Conservation (phyloP, 2,888 invertebrate genomes). For the Drosophila borealis region DNA sequence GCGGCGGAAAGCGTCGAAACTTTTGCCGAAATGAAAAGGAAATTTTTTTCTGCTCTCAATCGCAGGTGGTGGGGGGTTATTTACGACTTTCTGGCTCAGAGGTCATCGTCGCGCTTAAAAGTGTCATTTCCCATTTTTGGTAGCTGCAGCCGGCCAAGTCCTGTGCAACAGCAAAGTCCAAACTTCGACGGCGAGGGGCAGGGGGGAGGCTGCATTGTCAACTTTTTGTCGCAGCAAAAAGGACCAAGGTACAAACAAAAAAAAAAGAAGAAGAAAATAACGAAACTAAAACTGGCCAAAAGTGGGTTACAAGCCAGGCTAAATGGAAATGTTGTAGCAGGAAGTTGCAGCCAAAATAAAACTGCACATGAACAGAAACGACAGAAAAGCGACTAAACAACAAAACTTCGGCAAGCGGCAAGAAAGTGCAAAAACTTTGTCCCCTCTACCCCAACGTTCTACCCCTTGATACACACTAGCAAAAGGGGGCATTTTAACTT, state of each 20-base stretch:
- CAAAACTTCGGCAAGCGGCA: slow-evolving; percentile 36
- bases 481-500: background rate
- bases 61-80: slow-evolving; percentile 59
- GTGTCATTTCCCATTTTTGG: slow-evolving; percentile 77
- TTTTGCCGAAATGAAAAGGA: slow-evolving; percentile 59
- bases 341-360: slow-evolving; percentile 65
- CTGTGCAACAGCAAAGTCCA: slow-evolving; percentile 52
- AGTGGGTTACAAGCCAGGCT: slow-evolving; percentile 71
- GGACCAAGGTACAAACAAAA: slow-evolving; percentile 15
- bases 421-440: slow-evolving; percentile 38
- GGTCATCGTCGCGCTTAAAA: slow-evolving; percentile 81
- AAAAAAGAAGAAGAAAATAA: background rate
- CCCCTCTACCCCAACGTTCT: background rate
- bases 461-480: background rate
- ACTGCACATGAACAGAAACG: slow-evolving; percentile 51
- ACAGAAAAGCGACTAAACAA: slow-evolving; percentile 33
- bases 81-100: slow-evolving; percentile 84
- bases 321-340: slow-evolving; percentile 76
- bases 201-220: slow-evolving; percentile 6
- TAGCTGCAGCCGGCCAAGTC: slow-evolving; percentile 20
- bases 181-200: slow-evolving; percentile 1
- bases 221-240: slow-evolving; percentile 53
- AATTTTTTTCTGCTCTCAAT: slow-evolving; percentile 44
- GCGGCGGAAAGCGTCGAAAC: slow-evolving; percentile 9
- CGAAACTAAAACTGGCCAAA: slow-evolving; percentile 62